These are phyloP conservation scores for Boloria selene DNA, from an alignment of 2,888 invertebrate genomes.

Conservation along the genomic window DNA sequence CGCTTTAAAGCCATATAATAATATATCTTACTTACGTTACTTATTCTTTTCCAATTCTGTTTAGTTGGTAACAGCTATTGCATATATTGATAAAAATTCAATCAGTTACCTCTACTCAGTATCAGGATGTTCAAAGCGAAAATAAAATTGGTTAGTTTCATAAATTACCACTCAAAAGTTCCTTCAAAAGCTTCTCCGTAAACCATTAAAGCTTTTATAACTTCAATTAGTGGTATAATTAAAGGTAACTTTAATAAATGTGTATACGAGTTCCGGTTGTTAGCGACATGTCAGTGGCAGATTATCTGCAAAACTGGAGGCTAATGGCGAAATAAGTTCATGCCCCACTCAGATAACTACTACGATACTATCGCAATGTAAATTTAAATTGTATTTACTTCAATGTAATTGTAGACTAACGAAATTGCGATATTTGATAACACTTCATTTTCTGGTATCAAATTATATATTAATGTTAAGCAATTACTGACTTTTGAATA, in stretches of 20 bases:
- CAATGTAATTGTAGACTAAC: constrained; percentile 32
- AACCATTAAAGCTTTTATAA: background rate
- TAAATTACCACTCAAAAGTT: background rate
- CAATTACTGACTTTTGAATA: constrained; percentile 11
- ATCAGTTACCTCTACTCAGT: no score
- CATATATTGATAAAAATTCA: no score
- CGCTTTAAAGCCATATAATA: no score
- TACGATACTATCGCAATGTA: constrained; percentile 38
- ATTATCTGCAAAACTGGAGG: constrained; percentile 31
- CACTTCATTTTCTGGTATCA: constrained; percentile 13
- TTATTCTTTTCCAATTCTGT: no score
- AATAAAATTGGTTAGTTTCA: no score
- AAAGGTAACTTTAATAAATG: constrained; percentile 10
- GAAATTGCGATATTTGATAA: constrained; percentile 30
- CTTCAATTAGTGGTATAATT: constrained; percentile 11
- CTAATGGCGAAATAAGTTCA: constrained; percentile 40
- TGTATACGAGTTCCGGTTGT: constrained; percentile 21
- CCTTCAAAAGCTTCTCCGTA: background rate
- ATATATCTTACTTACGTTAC: no score
- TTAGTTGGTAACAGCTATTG: no score
- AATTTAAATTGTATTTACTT: constrained; percentile 40
- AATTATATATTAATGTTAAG: constrained; percentile 6
- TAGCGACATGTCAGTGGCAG: constrained; percentile 32
- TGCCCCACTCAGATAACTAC: constrained; percentile 36
- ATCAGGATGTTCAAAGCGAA: no score